phyloP scores from a whole-genome alignment of 2,888 invertebrate genomes.

The Cecidostiba fungosa region DNA sequence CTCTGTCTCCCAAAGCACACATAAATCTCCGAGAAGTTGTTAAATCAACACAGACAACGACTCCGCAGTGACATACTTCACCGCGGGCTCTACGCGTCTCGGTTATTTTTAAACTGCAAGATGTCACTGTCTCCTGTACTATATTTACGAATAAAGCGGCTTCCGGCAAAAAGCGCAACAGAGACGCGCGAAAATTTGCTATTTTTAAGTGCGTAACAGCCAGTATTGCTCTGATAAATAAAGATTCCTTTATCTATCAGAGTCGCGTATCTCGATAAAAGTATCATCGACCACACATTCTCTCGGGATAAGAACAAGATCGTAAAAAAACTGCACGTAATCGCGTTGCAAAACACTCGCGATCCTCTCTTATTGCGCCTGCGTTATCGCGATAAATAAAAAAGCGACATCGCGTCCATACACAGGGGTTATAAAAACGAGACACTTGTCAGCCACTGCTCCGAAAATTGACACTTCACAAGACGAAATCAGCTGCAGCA shows the following conservation, averaged over 20 bases:
- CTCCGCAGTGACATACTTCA: constrained; percentile 38
- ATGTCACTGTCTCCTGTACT: constrained; percentile 48
- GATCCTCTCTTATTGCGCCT: too few species aligned
- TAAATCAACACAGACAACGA: constrained; percentile 21
- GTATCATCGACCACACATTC: too few species aligned
- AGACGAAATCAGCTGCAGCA: neutral
- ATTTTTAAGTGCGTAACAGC: too few species aligned
- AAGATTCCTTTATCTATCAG: neutral
- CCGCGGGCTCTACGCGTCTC: constrained; percentile 38
- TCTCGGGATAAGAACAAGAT: too few species aligned
- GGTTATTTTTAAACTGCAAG: constrained; percentile 55
- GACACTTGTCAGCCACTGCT: neutral
- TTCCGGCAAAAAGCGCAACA: neutral
- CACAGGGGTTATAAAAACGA: neutral
- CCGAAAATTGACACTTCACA: neutral
- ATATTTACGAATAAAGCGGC: constrained; percentile 36
- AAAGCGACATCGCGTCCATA: neutral
- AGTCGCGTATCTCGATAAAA: neutral
- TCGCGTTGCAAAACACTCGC: neutral
- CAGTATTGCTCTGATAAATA: too few species aligned
- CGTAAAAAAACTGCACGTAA: neutral
- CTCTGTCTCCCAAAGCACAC: neutral
- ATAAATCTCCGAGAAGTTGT: constrained; percentile 22
- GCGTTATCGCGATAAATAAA: neutral
- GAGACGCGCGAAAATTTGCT: neutral